Conservation (phyloP, 2,113 vertebrate genomes). For the Aspidoscelis tigris region DNA sequence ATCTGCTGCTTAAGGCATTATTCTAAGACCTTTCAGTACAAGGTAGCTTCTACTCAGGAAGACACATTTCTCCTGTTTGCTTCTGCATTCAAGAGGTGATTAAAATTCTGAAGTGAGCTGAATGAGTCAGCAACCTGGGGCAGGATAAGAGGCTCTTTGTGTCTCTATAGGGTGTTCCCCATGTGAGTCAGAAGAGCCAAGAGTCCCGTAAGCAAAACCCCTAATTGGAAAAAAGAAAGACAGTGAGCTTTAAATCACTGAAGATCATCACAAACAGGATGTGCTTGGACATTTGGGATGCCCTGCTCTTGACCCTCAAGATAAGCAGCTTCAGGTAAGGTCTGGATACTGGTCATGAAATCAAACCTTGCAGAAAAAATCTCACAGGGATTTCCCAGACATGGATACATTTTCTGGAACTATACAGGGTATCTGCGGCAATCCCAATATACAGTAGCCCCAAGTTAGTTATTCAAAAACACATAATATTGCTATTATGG, state of each 20-base stretch:
- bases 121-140: background rate
- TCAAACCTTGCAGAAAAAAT: background rate
- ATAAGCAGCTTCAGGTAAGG: background rate
- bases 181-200: background rate
- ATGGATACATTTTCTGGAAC: background rate
- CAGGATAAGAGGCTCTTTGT: background rate
- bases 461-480: too few relatives aligned
- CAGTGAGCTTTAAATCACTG: background rate
- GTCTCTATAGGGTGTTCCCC: background rate
- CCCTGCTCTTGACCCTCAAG: background rate
- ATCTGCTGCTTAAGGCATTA: background rate
- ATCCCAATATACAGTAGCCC: too few relatives aligned
- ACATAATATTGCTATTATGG: too few relatives aligned
- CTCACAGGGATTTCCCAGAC: too few relatives aligned
- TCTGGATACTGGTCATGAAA: background rate
- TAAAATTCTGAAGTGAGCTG: background rate
- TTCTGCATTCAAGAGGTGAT: background rate
- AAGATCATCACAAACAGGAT: conserved; percentile 10
- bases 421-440: background rate
- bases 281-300: conserved; percentile 5
- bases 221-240: background rate
- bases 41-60: background rate
- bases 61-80: background rate
- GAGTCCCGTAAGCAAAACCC: background rate
- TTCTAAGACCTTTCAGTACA: background rate